Evolutionary conservation across 2,888 invertebrate genomes (phyloP).

Genomic region (Parelbella ahira): DNA sequence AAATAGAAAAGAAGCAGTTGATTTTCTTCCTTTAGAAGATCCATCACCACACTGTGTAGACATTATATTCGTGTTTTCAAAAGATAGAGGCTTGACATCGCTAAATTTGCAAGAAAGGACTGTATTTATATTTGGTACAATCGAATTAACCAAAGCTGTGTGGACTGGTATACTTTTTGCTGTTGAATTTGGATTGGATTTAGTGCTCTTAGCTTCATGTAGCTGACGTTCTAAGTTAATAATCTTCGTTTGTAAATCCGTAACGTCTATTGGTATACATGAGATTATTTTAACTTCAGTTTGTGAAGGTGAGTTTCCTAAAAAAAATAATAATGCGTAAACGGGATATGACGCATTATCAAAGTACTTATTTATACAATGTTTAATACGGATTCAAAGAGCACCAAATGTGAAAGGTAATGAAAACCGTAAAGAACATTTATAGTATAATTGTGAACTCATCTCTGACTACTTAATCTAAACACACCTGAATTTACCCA

Average conservation of each 20-base stretch:
- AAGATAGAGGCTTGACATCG: background rate
- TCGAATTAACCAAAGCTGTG: constrained; percentile 4
- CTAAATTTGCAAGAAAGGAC: constrained; percentile 3
- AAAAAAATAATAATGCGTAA: no score
- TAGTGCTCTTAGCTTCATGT: constrained; percentile 36
- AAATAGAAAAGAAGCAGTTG: constrained; percentile 29
- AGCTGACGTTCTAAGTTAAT: constrained; percentile 52
- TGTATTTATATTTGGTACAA: background rate
- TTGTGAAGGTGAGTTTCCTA: constrained; percentile 67
- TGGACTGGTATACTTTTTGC: constrained; percentile 2
- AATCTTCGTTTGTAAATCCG: constrained; percentile 66
- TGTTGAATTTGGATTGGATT: background rate
- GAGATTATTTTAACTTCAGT: constrained; percentile 74
- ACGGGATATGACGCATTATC: background rate
- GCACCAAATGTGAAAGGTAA: no score
- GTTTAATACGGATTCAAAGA: no score
- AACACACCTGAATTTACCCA: no score
- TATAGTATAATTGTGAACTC: no score
- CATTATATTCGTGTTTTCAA: constrained; percentile 1
- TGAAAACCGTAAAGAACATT: no score
- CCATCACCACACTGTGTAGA: constrained; percentile 18
- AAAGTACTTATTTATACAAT: no score
- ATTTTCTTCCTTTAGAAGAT: constrained; percentile 26
- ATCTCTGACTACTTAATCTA: no score
- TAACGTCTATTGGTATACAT: constrained; percentile 71